Evolutionary conservation across 2,797 vertebrate genomes (phyloP).

Genomic region (Schizopygopsis pylzovi): DNA sequence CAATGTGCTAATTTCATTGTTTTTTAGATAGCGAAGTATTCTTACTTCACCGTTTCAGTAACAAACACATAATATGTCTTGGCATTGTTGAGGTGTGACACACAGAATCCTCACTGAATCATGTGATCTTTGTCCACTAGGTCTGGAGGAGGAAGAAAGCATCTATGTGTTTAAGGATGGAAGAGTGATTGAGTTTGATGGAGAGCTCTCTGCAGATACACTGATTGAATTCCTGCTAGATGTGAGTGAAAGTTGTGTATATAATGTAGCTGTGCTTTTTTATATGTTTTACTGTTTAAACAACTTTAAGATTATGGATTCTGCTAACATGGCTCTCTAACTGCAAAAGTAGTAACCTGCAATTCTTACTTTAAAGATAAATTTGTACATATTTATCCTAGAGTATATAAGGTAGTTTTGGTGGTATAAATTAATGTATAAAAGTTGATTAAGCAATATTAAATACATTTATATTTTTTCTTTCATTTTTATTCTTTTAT

Average conservation of each 20-base stretch:
- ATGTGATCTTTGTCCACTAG: conserved; percentile 68
- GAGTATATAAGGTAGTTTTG: too few species aligned
- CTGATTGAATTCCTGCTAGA: conserved; percentile 96
- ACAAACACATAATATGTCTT: neutral
- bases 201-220: conserved; percentile 92
- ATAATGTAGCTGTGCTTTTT: neutral
- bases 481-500: neutral
- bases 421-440: too few species aligned
- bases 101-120: neutral
- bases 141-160: conserved; percentile 92
- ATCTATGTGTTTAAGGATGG: conserved; percentile 95
- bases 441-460: too few species aligned
- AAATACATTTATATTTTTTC: too few species aligned
- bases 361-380: neutral
- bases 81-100: neutral
- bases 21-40: neutral
- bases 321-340: neutral
- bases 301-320: neutral
- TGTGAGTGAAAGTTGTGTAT: conserved; percentile 77
- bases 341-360: neutral
- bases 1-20: neutral
- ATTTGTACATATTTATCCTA: neutral
- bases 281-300: neutral
- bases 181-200: conserved; percentile 93
- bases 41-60: neutral